phyloP scores from a whole-genome alignment of 2,888 invertebrate species.

The Drosophila kambysellisi region DNA sequence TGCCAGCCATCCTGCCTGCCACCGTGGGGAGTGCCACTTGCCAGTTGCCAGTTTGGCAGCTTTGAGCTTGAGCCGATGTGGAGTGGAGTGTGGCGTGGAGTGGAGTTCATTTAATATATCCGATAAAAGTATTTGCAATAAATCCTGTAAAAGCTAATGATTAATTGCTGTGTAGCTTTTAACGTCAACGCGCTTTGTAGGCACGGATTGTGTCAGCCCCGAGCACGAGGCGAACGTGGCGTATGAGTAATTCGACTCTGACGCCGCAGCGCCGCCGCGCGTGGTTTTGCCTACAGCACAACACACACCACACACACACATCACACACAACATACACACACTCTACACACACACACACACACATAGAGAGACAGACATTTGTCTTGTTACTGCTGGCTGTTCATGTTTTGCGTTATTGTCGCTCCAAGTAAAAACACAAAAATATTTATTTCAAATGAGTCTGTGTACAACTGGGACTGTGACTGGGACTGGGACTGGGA shows the following conservation, averaged over 20 bases:
- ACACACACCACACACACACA: slow-evolving; percentile 21
- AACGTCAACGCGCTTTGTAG: slow-evolving; percentile 77
- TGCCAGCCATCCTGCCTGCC: slow-evolving; percentile 38
- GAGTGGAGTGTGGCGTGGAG: slow-evolving; percentile 37
- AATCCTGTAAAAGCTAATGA: slow-evolving; percentile 83
- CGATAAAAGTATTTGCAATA: slow-evolving; percentile 83
- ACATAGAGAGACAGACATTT: slow-evolving; percentile 47
- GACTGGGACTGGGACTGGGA: slow-evolving; percentile 68
- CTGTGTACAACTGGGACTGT: slow-evolving; percentile 71
- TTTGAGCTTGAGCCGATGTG: slow-evolving; percentile 9
- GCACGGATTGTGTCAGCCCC: slow-evolving; percentile 76
- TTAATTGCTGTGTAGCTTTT: slow-evolving; percentile 81
- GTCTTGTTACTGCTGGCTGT: slow-evolving; percentile 62
- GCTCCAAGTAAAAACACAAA: slow-evolving; percentile 81
- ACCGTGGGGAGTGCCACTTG: slow-evolving; percentile 25
- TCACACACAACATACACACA: slow-evolving; percentile 19
- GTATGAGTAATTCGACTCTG: slow-evolving; percentile 79
- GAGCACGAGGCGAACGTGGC: slow-evolving; percentile 62
- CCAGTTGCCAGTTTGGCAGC: slow-evolving; percentile 6
- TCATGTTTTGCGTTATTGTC: slow-evolving; percentile 81
- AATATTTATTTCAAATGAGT: slow-evolving; percentile 81
- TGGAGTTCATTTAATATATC: slow-evolving; percentile 81
- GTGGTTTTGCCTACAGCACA: slow-evolving; percentile 72
- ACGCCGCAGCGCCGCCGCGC: slow-evolving; percentile 74
- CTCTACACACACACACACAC: slow-evolving; percentile 19